Evolutionary conservation across 2,888 invertebrate genomes (phyloP), one percentile per base, ranked within the genome.

Genomic region (Eupithecia subumbrata): DNA sequence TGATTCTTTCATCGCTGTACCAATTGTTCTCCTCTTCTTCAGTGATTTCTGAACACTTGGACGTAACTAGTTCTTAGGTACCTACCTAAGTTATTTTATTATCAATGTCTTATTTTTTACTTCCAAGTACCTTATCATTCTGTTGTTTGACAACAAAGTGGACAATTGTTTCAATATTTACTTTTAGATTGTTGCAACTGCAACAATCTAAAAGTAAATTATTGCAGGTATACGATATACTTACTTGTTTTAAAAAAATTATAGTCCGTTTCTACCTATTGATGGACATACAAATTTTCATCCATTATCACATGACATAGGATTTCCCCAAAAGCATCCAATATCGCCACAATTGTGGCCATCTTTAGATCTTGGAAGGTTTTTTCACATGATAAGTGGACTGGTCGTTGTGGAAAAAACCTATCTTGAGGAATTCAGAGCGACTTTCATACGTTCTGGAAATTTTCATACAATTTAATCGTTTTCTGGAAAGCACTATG

Each of bases 401-500:
- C 22, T 22, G 4, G 9, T 9, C 8, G 9, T n/a, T n/a, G 52
- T 52, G 52, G n/a, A 52, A 52, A n/a, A 52, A 52, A 56, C 12
- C 22, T 56, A 56, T 25, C 60, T 25, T 60, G 22, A 22, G 4
- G 12, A 22, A 22, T 25, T 60, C 60, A 56, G n/a, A 22, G 11
- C 25, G 60, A 25, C 25, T 60, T 56, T 60, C 25, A 25, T 14
- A 60, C 22, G 25, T 60, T 60, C 60, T 25, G 60, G 64, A 64
- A 7, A 64, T 60, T 18, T 73, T 60, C 22, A 16, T 68, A n/a
- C 16, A 66, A 72, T 25, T 43, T 71, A 70, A 70, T 71, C 75
- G 60, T 45, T 68, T 64, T 69, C 60, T 69, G 45, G 63, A 48
- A 64, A 71, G 68, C 60, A 37, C 56, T 72, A 71, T 72, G 72